phyloP scores from a whole-genome alignment of 2,113 vertebrate species.

The Atherinomorus stipes region DNA sequence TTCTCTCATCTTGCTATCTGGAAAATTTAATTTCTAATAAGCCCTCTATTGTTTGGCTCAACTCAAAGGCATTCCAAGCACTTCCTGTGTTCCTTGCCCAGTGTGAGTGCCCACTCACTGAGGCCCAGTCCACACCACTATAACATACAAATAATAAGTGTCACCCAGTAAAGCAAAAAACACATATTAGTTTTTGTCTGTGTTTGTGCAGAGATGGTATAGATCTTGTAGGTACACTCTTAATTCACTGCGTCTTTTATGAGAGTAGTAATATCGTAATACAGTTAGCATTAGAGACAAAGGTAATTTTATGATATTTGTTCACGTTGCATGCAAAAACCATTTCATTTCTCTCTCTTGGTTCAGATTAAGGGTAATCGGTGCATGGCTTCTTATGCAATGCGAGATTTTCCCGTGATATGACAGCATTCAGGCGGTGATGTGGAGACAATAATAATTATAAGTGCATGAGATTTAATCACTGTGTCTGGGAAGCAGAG shows the following conservation, averaged over 20 bases:
- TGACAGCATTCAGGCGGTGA: slow-evolving; percentile 47
- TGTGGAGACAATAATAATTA: slow-evolving; percentile 68
- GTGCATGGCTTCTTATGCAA: slow-evolving; percentile 58
- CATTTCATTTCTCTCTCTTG: slow-evolving; percentile 48
- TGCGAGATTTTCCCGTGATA: slow-evolving; percentile 59
- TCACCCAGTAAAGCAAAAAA: slow-evolving; percentile 12
- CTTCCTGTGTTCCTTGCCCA: slow-evolving; percentile 51
- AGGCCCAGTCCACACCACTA: slow-evolving; percentile 35
- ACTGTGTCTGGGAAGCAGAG: slow-evolving; percentile 57
- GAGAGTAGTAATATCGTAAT: slow-evolving; percentile 14
- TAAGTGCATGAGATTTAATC: slow-evolving; percentile 76
- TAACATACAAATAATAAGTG: slow-evolving; percentile 22
- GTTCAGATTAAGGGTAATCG: slow-evolving; percentile 59
- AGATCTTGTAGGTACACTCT: slow-evolving; percentile 1
- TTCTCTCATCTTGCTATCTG: slow-evolving; percentile 51
- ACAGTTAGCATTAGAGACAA: slow-evolving; percentile 7
- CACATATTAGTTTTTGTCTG: slow-evolving; percentile 16
- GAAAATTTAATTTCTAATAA: slow-evolving; percentile 64
- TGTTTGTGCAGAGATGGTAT: slow-evolving; percentile 5
- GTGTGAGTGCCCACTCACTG: slow-evolving; percentile 40
- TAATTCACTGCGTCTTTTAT: slow-evolving; percentile 9
- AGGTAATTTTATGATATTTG: slow-evolving; percentile 26
- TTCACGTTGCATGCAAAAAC: slow-evolving; percentile 38
- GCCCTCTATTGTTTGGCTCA: slow-evolving; percentile 62
- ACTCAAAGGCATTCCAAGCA: slow-evolving; percentile 62